Evolutionary conservation across 2,113 vertebrate genomes (phyloP), one percentile per base, ranked within the genome.

Genomic region (Nibea albiflora): DNA sequence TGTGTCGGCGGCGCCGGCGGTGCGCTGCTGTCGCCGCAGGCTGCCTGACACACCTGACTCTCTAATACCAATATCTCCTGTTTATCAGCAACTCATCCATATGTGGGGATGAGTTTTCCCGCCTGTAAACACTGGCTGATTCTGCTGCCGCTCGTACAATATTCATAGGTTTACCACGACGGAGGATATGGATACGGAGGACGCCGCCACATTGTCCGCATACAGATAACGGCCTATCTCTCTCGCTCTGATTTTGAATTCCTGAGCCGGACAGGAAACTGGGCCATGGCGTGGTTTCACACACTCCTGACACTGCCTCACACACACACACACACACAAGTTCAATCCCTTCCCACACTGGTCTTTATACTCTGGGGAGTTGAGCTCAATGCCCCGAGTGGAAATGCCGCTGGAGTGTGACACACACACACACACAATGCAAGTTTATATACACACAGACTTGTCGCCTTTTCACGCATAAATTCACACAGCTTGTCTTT

Each of bases 1-100:
- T 76, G 83, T 74, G 73, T 67, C 16, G 31, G 46, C 1, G 39
- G 63, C 28, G 4, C 39, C 7, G 24, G 57, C 4, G 60, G 62
- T 16, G 63, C 63, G 31, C 76, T 86, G 44, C 31, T 58, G 84
- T 60, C 68, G 22, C 77, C 14, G 67, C 78, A 44, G 76, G 87
- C 83, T 0, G 58, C 26, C 79, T 31, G 64, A 83, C 80, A 84
- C 63, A 69, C 82, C 77, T 66, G 74, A 74, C 83, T 83, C 78
- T 44, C n/a, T 83, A 67, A 84, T 57, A 70, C 81, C 88, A 46
- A 11, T 31, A 74, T 81, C 75, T 80, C 72, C 78, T 85, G 75
- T 84, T 89, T 78, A 88, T 88, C 87, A 85, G 86, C 57, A 53
- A 52, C 83, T 89, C 89, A 76, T 90, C 88, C 85, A 79, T 73